Evolutionary conservation across 2,797 vertebrate species (phyloP), one percentile per base, ranked within the genome.

Genomic region (Ptychadena robeensis): DNA sequence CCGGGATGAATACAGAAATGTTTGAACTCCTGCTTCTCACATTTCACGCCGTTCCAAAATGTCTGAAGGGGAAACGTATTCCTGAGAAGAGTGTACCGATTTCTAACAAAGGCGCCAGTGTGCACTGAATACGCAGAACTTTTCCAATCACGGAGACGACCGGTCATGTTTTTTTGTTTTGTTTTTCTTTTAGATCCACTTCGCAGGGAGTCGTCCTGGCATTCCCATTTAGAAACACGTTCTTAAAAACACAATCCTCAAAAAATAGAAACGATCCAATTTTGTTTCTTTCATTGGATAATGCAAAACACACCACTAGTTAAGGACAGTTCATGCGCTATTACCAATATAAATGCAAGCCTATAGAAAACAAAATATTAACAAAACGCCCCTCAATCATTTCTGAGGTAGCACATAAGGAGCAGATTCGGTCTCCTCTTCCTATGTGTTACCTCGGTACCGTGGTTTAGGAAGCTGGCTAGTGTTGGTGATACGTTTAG

Each of bases 351-450:
- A 90, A 86, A 86, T 86, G 90, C 90, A 88, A 91, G 91, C 91
- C 86, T 87, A 91, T 90, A 82, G 90, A 87, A 86, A 89, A 53
- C 25, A 22, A 89, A 14, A 44, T 86, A 88, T 89, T 59, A 88
- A 89, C 80, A 82, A 87, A 89, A 88, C 91, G 90, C 89, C 79
- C 93, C 94, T 94, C 94, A 90, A 91, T 90, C 85, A 88, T 53
- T 79, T 86, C 88, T 91, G 93, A 94, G 93, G 93, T 93, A 94
- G 93, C 89, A 90, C 91, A 90, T 82, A 88, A 91, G 90, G 87
- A 86, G 90, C 87, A 6, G n/a, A 25, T 68, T 14, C 22, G 59
- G 28, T 40, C 32, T 65, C 40, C 9, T 74, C 64, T 57, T 9
- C 44, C n/a, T 25, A 10, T 5, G 3, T 11, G 57, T 38, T 31